phyloP scores from a whole-genome alignment of 2,113 vertebrate genomes.

The Mastomys natalensis region DNA sequence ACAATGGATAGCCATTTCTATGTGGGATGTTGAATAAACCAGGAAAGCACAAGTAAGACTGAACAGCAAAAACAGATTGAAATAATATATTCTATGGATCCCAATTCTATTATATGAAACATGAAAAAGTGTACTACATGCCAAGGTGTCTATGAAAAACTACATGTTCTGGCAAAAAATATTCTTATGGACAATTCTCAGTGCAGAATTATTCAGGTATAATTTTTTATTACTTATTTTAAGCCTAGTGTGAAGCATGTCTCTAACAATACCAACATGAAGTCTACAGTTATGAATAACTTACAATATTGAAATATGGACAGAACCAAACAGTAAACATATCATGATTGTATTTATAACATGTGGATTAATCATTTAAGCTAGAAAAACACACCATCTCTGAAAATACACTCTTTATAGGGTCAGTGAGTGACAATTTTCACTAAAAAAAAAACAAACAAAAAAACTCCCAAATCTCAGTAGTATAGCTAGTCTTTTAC shows the following conservation, averaged over 20 bases:
- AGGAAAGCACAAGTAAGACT: not conserved
- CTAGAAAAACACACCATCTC: not conserved
- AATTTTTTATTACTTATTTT: slow-evolving; percentile 10
- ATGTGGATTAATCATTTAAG: not conserved
- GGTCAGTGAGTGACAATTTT: no score
- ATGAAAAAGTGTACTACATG: not conserved
- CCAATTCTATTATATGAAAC: not conserved
- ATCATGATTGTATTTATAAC: slow-evolving; percentile 8
- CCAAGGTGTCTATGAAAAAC: not conserved
- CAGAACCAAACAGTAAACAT: not conserved
- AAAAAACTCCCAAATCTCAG: no score
- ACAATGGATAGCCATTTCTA: not conserved
- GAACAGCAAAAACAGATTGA: not conserved
- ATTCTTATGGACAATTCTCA: not conserved
- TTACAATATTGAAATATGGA: not conserved
- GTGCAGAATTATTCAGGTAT: not conserved
- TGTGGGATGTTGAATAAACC: not conserved
- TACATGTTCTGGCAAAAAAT: not conserved
- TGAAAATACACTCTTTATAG: not conserved
- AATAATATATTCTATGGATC: not conserved
- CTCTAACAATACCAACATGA: not conserved
- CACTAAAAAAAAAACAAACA: no score
- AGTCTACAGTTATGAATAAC: not conserved
- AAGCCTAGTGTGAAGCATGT: not conserved
- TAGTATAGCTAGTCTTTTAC: no score